Percentiles rank a stretch among this genome's conserved stretches.
Evolutionary conservation across 2,797 vertebrate genomes (phyloP).

Genomic region (Diglossa cyanea): DNA sequence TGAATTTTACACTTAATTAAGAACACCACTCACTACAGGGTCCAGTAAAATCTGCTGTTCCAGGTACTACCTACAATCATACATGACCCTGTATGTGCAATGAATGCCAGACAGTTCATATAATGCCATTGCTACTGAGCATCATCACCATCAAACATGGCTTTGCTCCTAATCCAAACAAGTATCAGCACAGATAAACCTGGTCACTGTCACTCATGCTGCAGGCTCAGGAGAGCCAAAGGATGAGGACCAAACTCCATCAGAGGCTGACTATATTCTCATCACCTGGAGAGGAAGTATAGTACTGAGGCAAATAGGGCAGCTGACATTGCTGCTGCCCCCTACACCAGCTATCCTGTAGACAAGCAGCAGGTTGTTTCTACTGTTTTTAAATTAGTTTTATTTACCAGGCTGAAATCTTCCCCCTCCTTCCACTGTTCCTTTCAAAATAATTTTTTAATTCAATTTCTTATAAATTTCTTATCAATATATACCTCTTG

Average conservation of each 20-base stretch:
- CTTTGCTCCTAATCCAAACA: neutral
- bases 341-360: neutral
- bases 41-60: neutral
- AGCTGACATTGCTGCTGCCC: neutral
- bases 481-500: neutral
- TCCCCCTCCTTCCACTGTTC: neutral
- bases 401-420: neutral
- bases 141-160: neutral
- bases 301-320: neutral
- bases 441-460: neutral
- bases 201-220: neutral
- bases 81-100: neutral
- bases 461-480: neutral
- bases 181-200: neutral
- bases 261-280: neutral
- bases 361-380: neutral
- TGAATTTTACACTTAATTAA: constrained; percentile 2
- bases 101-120: neutral
- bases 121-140: neutral
- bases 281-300: neutral
- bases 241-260: neutral
- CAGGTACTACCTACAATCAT: neutral
- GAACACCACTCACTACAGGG: neutral
- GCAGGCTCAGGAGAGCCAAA: neutral
- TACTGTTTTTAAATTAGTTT: neutral